Evolutionary conservation across 2,113 vertebrate species (phyloP), one percentile per base, ranked within the genome.

Genomic region (Glareola pratincola): DNA sequence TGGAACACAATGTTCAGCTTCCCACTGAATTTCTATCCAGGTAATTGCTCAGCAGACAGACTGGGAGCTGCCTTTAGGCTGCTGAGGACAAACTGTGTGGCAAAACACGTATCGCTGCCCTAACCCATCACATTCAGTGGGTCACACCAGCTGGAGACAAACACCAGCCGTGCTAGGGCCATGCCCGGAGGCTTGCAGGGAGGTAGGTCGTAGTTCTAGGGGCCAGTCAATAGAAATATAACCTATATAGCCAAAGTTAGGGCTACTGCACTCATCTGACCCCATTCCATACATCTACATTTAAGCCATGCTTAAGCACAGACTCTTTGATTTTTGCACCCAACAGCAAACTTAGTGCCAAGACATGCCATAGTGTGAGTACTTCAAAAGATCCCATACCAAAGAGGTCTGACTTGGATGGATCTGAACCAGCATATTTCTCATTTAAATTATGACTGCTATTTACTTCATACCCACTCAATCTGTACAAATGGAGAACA

Each of bases 181-280:
- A 3, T 29, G 48, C 36, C 29, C 1, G 0, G 12, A 5, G 29
- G 14, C 19, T 14, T n/a, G 15, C 8, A 11, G 24, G 1, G 15
- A 41, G n/a, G 19, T 7, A 56, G 0, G 0, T 1, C 1, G 3
- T 7, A 45, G 16, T 4, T 32, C 32, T 2, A 9, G 8, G 10
- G 11, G 39, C 7, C 5, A 22, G 10, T 20, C n/a, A 24, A 13
- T 0, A 59, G 8, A 82, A 71, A 79, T 8, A 26, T 8, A 34
- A 16, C 17, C 48, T 8, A 3, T 4, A 13, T 0, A 67, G n/a
- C 12, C 27, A 24, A 66, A 59, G 24, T 18, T 15, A 36, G 19
- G n/a, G 11, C 27, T 69, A 14, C 13, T n/a, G 29, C 24, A 13
- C 9, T 1, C 1, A 34, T 39, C 36, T 39, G 22, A 48, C 21